phyloP scores from a whole-genome alignment of 2,797 vertebrate species.

The Podarcis lilfordi region DNA sequence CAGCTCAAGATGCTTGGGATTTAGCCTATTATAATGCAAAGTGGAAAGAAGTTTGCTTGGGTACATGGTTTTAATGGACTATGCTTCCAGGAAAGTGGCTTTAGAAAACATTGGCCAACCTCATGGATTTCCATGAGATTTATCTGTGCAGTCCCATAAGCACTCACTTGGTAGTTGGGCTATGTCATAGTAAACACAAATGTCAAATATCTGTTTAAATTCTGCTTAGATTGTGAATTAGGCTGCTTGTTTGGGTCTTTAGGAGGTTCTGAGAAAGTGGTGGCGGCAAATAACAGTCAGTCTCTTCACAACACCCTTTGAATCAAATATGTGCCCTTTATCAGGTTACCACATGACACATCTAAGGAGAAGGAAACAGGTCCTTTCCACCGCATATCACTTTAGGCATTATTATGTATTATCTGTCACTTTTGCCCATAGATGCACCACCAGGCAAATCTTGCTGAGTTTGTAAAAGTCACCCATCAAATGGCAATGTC shows the following conservation, averaged over 20 bases:
- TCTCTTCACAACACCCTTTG: not conserved
- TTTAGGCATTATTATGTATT: not conserved
- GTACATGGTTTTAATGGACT: not conserved
- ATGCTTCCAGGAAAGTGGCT: not conserved
- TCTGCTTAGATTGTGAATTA: not conserved
- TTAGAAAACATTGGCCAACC: not conserved
- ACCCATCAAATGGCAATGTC: not conserved
- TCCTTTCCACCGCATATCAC: too few species aligned
- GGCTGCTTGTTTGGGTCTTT: not conserved
- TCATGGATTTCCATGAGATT: not conserved
- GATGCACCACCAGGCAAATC: not conserved
- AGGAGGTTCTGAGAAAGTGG: not conserved
- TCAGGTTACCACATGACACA: not conserved
- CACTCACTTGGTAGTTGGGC: not conserved
- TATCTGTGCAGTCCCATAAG: too few species aligned
- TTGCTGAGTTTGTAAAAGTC: not conserved
- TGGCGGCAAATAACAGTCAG: too few species aligned
- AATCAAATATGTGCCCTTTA: not conserved
- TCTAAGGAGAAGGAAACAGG: not conserved
- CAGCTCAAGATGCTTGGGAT: not conserved
- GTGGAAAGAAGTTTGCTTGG: not conserved
- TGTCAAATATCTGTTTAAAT: not conserved
- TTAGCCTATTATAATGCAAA: not conserved
- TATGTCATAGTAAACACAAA: not conserved
- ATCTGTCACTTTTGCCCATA: not conserved